phyloP scores from a whole-genome alignment of 2,113 vertebrate species.

The Carassius carassius region DNA sequence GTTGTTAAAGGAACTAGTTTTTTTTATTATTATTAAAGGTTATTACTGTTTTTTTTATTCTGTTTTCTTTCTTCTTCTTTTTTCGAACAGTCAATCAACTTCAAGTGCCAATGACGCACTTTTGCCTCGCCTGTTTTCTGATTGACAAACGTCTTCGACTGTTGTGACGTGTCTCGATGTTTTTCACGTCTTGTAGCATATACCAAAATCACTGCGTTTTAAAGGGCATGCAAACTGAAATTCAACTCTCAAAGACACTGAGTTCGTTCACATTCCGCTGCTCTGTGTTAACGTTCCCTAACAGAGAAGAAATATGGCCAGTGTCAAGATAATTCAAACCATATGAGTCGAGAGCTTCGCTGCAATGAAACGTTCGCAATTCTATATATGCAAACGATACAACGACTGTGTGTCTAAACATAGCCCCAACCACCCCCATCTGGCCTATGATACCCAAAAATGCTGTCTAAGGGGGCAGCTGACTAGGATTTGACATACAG shows the following conservation, averaged over 20 bases:
- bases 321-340: conserved; percentile 34
- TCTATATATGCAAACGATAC: not conserved
- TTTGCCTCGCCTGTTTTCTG: not conserved
- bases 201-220: not conserved
- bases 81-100: not conserved
- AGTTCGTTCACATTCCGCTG: not conserved
- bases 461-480: conserved; percentile 12
- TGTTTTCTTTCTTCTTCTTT: no score
- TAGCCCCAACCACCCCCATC: no score
- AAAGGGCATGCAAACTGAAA: not conserved
- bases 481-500: conserved; percentile 1
- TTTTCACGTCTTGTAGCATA: not conserved
- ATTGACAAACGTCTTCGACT: not conserved
- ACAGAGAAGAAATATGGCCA: not conserved
- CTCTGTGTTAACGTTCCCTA: not conserved
- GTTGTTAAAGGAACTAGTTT: not conserved
- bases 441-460: not conserved
- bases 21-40: not conserved
- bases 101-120: not conserved
- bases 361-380: not conserved
- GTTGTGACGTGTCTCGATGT: not conserved
- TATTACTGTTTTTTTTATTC: no score
- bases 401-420: not conserved
- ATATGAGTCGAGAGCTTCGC: conserved; percentile 37
- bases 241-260: no score